Base-by-base conservation (phyloP, 1,140 invertebrate species). In the Rhizoglyphus robini region DNA sequence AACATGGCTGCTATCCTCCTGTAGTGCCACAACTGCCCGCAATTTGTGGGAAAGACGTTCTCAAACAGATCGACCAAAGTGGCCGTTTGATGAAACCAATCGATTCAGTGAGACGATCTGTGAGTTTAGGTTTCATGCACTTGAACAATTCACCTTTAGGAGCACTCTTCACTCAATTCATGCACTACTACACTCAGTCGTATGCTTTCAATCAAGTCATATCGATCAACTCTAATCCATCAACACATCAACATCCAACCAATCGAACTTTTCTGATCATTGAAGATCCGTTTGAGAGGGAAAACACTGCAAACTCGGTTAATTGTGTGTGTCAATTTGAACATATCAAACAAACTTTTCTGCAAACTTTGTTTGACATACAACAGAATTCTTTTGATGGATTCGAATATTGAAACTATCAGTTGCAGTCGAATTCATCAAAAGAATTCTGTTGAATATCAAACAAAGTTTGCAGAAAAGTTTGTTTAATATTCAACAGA, bases 201-300 rank as follows among this genome's bases (percentile, higher is more conserved):
- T 94, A 92, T 75, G 83, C 89, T 86, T 90, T 74, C 83, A 86
- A 82, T 36, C 77, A 81, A 59, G 89, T 87, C 8, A 87, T 95
- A 72, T 93, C 89, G 20, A 83, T 96, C 64, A 83, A 25, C 81
- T 85, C 11, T 18, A 36, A 20, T 18, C 18, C 11, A 41, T 8
- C 71, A 88, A 92, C 74, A 96, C 91, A 91, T 91, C 91, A 73
- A 88, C 85, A 74, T 79, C n/a, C n/a, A n/a, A n/a, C n/a, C n/a
- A n/a, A n/a, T n/a, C n/a, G n/a, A n/a, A n/a, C n/a, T n/a, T n/a
- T n/a, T n/a, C n/a, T 96, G 18, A 92, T 89, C 72, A 90, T 96
- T 65, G 90, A 94, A 83, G 93, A 97, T 75, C 93, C 93, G 11
- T 96, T 96, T 75, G 90, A 96, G 76, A 78, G 86, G 18, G 89